A percentile compares a stretch with the other conserved stretches of the same genome.
phyloP scores from a whole-genome alignment of 2,888 invertebrate genomes.

The Cerastis leucographa region DNA sequence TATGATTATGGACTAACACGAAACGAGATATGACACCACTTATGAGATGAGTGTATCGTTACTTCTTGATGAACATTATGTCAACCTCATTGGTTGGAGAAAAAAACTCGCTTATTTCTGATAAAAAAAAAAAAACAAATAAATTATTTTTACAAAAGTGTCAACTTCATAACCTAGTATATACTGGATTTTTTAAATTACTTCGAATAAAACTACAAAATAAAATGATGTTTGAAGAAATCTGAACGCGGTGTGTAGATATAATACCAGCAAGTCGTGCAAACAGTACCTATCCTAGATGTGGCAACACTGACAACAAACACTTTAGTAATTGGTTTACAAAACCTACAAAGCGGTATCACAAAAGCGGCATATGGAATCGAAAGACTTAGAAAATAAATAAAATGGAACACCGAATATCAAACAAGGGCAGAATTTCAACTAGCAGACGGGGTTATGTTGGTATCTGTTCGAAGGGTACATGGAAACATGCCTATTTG shows the following conservation, averaged over 20 bases:
- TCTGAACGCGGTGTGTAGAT: not conserved
- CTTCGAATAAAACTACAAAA: not conserved
- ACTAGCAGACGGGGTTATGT: conserved; percentile 24
- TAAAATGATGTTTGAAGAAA: not conserved
- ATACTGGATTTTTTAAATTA: not conserved
- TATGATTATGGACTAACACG: conserved; percentile 3
- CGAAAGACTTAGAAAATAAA: conserved; percentile 31
- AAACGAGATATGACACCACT: conserved; percentile 9
- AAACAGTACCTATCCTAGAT: conserved; percentile 10
- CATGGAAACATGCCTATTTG: conserved; percentile 11
- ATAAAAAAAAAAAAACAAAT: not conserved
- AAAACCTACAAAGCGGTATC: conserved; percentile 6
- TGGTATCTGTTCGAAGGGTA: not conserved
- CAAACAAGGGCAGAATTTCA: conserved; percentile 47
- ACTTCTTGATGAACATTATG: not conserved
- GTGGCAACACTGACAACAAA: not conserved
- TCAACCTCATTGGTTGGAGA: not conserved
- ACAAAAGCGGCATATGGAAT: conserved; percentile 6
- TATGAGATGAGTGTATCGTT: not conserved
- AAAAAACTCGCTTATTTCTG: not conserved
- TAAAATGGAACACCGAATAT: conserved; percentile 24
- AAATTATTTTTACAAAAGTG: not conserved
- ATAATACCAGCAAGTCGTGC: not conserved
- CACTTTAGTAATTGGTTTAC: conserved; percentile 33
- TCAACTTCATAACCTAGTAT: not conserved